Conservation (phyloP, 2,797 vertebrate genomes). For the Ceryle rudis region DNA sequence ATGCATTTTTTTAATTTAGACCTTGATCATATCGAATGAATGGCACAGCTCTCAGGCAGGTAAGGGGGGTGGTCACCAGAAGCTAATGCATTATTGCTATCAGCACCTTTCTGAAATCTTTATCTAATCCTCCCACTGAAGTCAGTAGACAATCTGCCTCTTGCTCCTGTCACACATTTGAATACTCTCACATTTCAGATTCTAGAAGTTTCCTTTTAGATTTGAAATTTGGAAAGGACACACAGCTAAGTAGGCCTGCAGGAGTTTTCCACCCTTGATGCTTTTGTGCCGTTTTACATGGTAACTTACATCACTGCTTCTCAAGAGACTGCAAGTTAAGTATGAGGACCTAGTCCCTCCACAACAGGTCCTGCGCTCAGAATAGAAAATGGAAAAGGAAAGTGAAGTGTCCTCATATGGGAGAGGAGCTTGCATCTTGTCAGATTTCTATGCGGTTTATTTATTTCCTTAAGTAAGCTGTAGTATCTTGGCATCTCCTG, state of each 20-base stretch:
- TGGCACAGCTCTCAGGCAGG: neutral
- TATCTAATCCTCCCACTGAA: neutral
- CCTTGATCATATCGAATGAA: neutral
- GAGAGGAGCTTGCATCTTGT: constrained; percentile 27
- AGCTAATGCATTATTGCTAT: neutral
- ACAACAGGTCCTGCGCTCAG: neutral
- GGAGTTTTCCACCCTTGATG: neutral
- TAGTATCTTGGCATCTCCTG: constrained; percentile 42
- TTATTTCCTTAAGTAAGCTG: constrained; percentile 60
- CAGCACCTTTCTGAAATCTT: neutral
- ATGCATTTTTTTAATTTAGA: neutral
- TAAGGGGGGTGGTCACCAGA: neutral
- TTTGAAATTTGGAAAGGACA: neutral
- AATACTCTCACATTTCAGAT: neutral
- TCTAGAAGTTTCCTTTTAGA: neutral
- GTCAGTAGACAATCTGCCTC: neutral
- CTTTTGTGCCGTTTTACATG: neutral
- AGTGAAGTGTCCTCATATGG: neutral
- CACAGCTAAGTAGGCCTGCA: neutral
- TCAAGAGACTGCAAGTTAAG: neutral
- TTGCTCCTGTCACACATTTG: neutral
- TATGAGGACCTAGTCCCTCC: neutral
- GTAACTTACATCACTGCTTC: neutral
- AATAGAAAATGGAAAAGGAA: neutral
- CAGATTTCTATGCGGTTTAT: constrained; percentile 58